Percentiles rank a stretch among this genome's conserved stretches.
phyloP scores from a whole-genome alignment of 2,888 invertebrate species.

The Apomyelois bistriatella region DNA sequence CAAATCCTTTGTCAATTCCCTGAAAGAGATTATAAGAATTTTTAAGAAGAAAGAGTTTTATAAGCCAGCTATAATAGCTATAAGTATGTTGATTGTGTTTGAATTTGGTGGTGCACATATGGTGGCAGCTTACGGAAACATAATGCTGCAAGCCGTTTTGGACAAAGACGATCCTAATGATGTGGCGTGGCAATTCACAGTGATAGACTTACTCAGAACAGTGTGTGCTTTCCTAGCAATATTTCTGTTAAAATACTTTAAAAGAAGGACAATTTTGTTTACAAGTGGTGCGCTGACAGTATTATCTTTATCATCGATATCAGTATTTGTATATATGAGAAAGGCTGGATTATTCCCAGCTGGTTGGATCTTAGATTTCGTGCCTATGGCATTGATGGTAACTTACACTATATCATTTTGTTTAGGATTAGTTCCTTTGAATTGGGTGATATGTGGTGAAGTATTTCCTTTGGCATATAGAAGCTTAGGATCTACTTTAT shows the following conservation, averaged over 20 bases:
- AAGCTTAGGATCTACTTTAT: slow-evolving; percentile 67
- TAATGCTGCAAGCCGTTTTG: slow-evolving; percentile 62
- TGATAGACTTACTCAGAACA: slow-evolving; percentile 83
- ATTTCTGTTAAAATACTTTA: slow-evolving; percentile 63
- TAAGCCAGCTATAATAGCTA: slow-evolving; percentile 67
- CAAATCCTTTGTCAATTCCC: slow-evolving; percentile 41
- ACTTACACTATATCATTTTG: slow-evolving; percentile 65
- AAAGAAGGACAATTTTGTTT: slow-evolving; percentile 62
- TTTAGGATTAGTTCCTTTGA: slow-evolving; percentile 65
- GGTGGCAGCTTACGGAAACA: slow-evolving; percentile 69
- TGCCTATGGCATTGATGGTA: slow-evolving; percentile 65
- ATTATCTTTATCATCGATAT: slow-evolving; percentile 53
- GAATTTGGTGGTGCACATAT: slow-evolving; percentile 73
- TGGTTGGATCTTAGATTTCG: slow-evolving; percentile 48
- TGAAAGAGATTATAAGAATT: slow-evolving; percentile 54
- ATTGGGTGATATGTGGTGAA: slow-evolving; percentile 74
- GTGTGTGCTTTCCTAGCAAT: slow-evolving; percentile 80
- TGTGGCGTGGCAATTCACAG: slow-evolving; percentile 79
- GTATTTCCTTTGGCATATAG: slow-evolving; percentile 71
- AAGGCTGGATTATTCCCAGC: slow-evolving; percentile 48
- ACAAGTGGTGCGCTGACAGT: slow-evolving; percentile 65
- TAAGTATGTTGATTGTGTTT: slow-evolving; percentile 69
- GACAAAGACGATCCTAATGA: slow-evolving; percentile 53
- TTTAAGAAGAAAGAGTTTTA: slow-evolving; percentile 72
- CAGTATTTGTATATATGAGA: slow-evolving; percentile 62